phyloP scores from a whole-genome alignment of 2,113 vertebrate species.

The Mustela nigripes region DNA sequence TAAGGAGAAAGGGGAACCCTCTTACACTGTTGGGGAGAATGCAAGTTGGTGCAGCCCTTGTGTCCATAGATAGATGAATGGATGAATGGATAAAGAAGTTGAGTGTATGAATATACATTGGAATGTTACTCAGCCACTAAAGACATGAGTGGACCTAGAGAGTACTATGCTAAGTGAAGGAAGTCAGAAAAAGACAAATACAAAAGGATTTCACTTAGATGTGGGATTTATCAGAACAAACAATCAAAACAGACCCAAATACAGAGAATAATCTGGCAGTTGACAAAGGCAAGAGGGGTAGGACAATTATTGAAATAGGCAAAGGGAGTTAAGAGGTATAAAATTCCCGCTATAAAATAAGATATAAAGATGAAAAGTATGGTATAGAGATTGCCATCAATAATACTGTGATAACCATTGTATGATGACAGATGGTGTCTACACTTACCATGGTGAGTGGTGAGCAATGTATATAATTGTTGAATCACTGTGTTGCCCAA shows the following conservation, averaged over 20 bases:
- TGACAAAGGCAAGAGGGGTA: not conserved
- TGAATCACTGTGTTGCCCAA: not conserved
- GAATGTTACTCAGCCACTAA: not conserved
- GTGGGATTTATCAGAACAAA: not conserved
- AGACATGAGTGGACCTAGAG: not conserved
- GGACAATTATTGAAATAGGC: not conserved
- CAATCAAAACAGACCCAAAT: not conserved
- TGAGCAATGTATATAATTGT: not conserved
- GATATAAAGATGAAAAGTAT: not conserved
- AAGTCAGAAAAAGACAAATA: not conserved
- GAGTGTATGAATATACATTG: not conserved
- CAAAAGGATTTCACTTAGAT: not conserved
- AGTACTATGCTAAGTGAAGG: not conserved
- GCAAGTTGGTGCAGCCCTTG: no score
- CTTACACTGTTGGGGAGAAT: no score
- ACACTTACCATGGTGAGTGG: not conserved
- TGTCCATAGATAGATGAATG: not conserved
- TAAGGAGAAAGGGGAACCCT: no score
- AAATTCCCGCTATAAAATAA: not conserved
- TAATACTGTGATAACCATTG: not conserved
- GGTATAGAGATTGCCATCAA: not conserved
- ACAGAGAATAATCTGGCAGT: not conserved
- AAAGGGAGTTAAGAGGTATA: not conserved
- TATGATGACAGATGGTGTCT: not conserved
- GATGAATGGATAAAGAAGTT: not conserved